These are phyloP conservation scores for Deilephila porcellus DNA, from an alignment of 2,888 invertebrate genomes.

Conservation along the genomic window DNA sequence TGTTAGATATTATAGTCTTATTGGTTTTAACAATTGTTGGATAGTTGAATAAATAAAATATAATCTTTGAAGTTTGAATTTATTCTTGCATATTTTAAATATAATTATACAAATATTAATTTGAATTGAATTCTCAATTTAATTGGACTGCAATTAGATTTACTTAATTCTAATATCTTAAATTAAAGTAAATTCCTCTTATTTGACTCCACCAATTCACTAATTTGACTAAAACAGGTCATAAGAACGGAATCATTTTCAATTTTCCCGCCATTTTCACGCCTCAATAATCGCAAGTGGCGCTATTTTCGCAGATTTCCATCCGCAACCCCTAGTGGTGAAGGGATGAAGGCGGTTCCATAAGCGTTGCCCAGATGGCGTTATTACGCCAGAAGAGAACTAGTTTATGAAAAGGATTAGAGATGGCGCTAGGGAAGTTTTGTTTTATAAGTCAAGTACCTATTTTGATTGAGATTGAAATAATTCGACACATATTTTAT, in stretches of 20 bases:
- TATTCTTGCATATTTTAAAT: too few relatives aligned
- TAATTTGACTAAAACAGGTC: background rate
- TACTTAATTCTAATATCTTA: too few relatives aligned
- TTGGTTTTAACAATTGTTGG: too few relatives aligned
- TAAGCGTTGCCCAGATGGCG: constrained; percentile 65
- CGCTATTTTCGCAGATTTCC: constrained; percentile 74
- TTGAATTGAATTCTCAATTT: too few relatives aligned
- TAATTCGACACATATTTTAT: too few relatives aligned
- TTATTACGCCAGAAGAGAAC: constrained; percentile 22
- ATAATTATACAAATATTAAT: too few relatives aligned
- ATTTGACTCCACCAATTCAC: background rate
- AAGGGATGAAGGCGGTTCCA: constrained; percentile 70
- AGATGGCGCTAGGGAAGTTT: constrained; percentile 67
- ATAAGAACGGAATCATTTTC: constrained; percentile 47
- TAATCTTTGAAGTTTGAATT: too few relatives aligned
- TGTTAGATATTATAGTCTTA: too few relatives aligned
- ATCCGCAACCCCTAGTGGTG: constrained; percentile 73
- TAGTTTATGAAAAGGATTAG: constrained; percentile 39
- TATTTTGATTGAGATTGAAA: background rate
- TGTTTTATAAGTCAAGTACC: constrained; percentile 11
- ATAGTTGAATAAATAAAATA: too few relatives aligned
- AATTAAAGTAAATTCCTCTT: too few relatives aligned
- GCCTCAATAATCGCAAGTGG: constrained; percentile 59
- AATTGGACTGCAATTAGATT: too few relatives aligned
- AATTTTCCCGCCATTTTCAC: constrained; percentile 47